Evolutionary conservation across 2,797 vertebrate species (phyloP), one percentile per base, ranked within the genome.

Genomic region (Manis crassicaudata): DNA sequence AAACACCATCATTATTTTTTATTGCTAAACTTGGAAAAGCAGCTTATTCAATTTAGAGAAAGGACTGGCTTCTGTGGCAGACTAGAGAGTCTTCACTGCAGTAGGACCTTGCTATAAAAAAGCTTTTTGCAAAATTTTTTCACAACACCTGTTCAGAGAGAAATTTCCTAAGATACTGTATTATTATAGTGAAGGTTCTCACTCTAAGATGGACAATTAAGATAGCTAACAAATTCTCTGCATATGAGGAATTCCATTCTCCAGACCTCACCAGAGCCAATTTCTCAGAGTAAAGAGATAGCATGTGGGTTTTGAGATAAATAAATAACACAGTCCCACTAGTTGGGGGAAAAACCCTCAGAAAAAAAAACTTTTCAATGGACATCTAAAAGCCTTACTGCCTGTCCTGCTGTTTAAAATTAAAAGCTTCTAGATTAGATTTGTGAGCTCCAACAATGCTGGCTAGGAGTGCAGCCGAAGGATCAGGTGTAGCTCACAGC

Each of bases 361-460:
- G 67, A 50, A 96, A 81, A 87, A 94, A 70, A 88, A 96, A 56
- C 54, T 98, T 98, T 98, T 95, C 60, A 40, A 95, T 90, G 94
- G 73, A 90, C 92, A 92, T 85, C 93, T 96, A 97, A 98, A 98
- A 98, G 96, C 92, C 92, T 96, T 96, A 89, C 79, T 97, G 95
- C 70, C 86, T 23, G 21, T 86, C 98, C 98, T 68, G 96, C 97
- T 98, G 98, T 89, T 98, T 97, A 96, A 98, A 98, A 98, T 98
- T 35, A 97, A 98, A 98, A 97, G 93, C 97, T 98, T 96, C 94
- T 95, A 79, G 65, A 96, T 95, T 79, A 0, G 0, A 92, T 92
- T 87, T 89, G 76, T 76, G 96, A 97, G 97, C 67, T 95, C 96
- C 96, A 95, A 95, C 35, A 52, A 97, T 88, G 89, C 94, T 32